Conservation (phyloP, 2,888 invertebrate species). For the Atherix ibis region DNA sequence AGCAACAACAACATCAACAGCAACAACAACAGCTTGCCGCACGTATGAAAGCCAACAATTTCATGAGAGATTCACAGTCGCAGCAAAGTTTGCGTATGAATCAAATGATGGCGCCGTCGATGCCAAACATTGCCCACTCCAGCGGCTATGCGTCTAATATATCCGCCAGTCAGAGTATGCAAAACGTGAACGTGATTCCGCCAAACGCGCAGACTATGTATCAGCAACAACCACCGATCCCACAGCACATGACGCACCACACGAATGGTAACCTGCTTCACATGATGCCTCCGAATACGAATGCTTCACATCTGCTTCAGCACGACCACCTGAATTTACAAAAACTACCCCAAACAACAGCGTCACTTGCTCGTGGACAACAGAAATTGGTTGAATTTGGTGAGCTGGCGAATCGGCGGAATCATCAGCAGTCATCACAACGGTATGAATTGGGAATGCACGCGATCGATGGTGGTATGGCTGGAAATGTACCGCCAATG, state of each 20-base stretch:
- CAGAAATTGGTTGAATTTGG: constrained; percentile 68
- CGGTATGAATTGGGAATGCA: constrained; percentile 16
- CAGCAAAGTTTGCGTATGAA: constrained; percentile 27
- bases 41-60: constrained; percentile 19
- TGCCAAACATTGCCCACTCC: constrained; percentile 31
- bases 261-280: background rate
- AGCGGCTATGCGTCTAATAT: constrained; percentile 18
- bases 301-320: background rate
- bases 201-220: constrained; percentile 12
- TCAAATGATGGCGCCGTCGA: constrained; percentile 32
- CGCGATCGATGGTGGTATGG: constrained; percentile 1
- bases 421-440: constrained; percentile 30
- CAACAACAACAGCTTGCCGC: constrained; percentile 18
- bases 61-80: constrained; percentile 20
- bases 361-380: constrained; percentile 29
- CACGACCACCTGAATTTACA: constrained; percentile 13
- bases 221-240: too few species aligned
- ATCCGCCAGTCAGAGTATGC: constrained; percentile 32
- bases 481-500: too few species aligned
- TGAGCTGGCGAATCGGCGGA: constrained; percentile 55
- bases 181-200: constrained; percentile 27
- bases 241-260: too few species aligned
- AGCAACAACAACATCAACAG: constrained; percentile 16
- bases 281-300: background rate
- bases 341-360: constrained; percentile 17